phyloP scores from a whole-genome alignment of 2,113 vertebrate genomes.

The Colius striatus region DNA sequence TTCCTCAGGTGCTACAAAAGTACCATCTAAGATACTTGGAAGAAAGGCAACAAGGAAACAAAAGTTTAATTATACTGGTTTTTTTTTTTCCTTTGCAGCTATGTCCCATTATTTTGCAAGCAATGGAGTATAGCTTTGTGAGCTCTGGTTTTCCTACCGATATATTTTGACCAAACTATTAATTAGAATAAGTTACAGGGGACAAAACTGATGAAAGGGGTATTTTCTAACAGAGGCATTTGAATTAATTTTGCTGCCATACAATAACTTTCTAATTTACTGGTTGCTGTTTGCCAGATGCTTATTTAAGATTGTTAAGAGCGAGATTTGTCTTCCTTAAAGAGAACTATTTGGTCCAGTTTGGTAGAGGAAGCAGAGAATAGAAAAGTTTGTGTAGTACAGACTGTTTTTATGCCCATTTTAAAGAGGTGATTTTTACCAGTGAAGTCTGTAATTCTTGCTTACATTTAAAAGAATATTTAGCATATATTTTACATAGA shows the following conservation, averaged over 20 bases:
- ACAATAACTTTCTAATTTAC: slow-evolving; percentile 9
- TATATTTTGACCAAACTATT: slow-evolving; percentile 30
- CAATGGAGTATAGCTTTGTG: slow-evolving; percentile 20
- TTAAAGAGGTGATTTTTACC: background rate
- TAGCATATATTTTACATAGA: background rate
- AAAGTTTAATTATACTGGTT: slow-evolving; percentile 61
- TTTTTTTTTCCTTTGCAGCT: slow-evolving; percentile 66
- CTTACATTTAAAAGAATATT: background rate
- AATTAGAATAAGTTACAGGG: slow-evolving; percentile 61
- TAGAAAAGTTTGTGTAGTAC: background rate
- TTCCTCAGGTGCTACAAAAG: slow-evolving; percentile 9
- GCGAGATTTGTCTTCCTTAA: background rate
- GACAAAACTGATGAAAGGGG: slow-evolving; percentile 22
- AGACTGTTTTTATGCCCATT: background rate
- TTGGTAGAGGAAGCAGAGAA: background rate
- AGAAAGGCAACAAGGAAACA: slow-evolving; percentile 18
- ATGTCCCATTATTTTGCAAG: slow-evolving; percentile 44
- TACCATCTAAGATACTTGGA: background rate
- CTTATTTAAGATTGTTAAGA: background rate
- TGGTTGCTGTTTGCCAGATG: background rate
- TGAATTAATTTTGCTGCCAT: slow-evolving; percentile 44
- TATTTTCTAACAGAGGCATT: background rate
- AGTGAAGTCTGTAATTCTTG: background rate
- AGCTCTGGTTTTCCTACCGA: slow-evolving; percentile 56
- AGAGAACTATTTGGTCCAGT: background rate